These are phyloP conservation scores for Caenorhabditis sp. DNA, from an alignment of 2,888 invertebrate species.

Conservation along the genomic window DNA sequence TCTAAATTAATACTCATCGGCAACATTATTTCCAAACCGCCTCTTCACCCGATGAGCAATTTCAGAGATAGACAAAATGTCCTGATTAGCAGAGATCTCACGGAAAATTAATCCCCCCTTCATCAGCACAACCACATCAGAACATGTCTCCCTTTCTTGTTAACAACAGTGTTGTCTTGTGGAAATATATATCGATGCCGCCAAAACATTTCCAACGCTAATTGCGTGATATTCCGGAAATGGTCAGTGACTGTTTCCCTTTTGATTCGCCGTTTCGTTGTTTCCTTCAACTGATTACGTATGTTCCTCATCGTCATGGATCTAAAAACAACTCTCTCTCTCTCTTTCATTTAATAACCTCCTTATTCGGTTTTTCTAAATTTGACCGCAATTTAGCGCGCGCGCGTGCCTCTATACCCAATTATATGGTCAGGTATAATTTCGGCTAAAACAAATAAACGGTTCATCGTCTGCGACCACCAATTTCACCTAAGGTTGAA, in stretches of 20 bases:
- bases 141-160: too few relatives aligned
- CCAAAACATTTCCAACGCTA: background rate
- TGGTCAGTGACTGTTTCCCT: background rate
- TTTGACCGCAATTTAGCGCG: conserved; percentile 12
- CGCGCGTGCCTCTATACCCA: conserved; percentile 7
- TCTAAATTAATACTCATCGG: too few relatives aligned
- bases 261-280: background rate
- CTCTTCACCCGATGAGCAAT: too few relatives aligned
- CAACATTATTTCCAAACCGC: too few relatives aligned
- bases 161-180: too few relatives aligned
- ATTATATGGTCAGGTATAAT: conserved; percentile 36
- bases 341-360: too few relatives aligned
- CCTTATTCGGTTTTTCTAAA: background rate
- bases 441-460: conserved; percentile 40
- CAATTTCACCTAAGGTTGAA: conserved; percentile 21
- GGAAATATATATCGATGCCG: background rate
- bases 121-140: too few relatives aligned
- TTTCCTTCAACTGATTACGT: conserved; percentile 3
- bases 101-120: too few relatives aligned
- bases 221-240: background rate
- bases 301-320: background rate
- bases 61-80: too few relatives aligned
- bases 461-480: conserved; percentile 5
- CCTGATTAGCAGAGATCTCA: too few relatives aligned
- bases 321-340: background rate